Base-by-base conservation (phyloP, 2,113 vertebrate species). In the Anoplopoma fimbria region DNA sequence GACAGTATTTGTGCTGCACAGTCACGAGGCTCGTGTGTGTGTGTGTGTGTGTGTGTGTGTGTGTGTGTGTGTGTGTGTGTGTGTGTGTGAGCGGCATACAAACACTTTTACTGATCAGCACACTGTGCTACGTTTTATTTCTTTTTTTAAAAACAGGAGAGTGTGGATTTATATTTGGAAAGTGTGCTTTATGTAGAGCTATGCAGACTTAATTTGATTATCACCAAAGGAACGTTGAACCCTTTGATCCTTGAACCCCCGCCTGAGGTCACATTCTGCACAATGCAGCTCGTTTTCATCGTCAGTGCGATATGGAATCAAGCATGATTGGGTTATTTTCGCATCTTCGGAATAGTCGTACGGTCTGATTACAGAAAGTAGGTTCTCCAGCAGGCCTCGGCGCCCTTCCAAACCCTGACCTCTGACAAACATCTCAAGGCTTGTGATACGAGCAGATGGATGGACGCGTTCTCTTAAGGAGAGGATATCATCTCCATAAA, bases 1-100 rank as follows among this genome's bases (percentile, higher is more conserved):
- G 88, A 93, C 84, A 84, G 88, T 79, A 53, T 88, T 88, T 90
- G 85, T 83, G 86, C 90, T 67, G 86, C 89, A 75, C 79, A 69
- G 81, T 81, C 83, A 0, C 58, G 29, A 14, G 69, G 70, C n/a
- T n/a, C n/a, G n/a, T n/a, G n/a, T n/a, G n/a, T n/a, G n/a, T n/a
- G n/a, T n/a, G n/a, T n/a, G n/a, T n/a, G n/a, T n/a, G n/a, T n/a
- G n/a, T n/a, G n/a, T n/a, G n/a, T n/a, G n/a, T n/a, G n/a, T n/a
- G n/a, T n/a, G n/a, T n/a, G n/a, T n/a, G n/a, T n/a, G n/a, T n/a
- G n/a, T n/a, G n/a, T n/a, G n/a, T n/a, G n/a, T n/a, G n/a, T n/a
- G n/a, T 4, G 82, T 45, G 83, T 83, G 78, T 86, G 82, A 77
- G 87, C 87, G 62, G 86, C 86, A 87, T 81, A 29, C 77, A 63